Base-by-base conservation (phyloP, 2,797 vertebrate genomes). In the Australoheros facetus region DNA sequence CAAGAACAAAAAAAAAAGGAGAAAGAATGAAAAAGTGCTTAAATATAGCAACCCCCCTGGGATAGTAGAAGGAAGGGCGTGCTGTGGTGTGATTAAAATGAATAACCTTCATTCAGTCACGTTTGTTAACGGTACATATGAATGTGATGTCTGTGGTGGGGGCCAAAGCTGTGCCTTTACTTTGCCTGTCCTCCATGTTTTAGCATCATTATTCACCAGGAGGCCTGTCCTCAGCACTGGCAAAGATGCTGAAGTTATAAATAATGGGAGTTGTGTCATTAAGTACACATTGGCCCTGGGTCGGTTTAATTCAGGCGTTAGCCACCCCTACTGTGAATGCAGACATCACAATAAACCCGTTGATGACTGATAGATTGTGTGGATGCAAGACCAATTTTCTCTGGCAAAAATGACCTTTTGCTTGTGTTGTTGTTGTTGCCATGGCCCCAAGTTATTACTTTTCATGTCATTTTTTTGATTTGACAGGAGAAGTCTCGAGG, bases 21-120 rank as follows among this genome's bases (percentile, higher is more conserved):
- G 75, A 87, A 89, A 83, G 89, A 91, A 92, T 91, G 86, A 93
- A 93, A 92, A 93, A 91, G 88, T 90, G 92, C 89, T 94, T 94
- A 95, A 95, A 94, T 94, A 94, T 94, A 95, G 93, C 86, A 92
- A 80, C 86, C 88, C 89, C 89, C 86, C 82, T 84, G 90, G 88
- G 93, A 93, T 70, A 78, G 87, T 80, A 77, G 84, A 84, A 87
- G 90, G 88, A 85, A 87, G 92, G 87, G 91, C 8, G 80, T 80
- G 91, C 90, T 87, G 89, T 87, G 73, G 84, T 92, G 92, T 95
- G 91, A 94, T 94, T 94, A 94, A 91, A 93, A 92, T 85, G 89
- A 94, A 92, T 93, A 93, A 94, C 90, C 94, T 93, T 93, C 88
- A 87, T 91, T 93, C 89, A 87, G 88, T 92, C 90, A 85, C 73